Evolutionary conservation across 2,113 vertebrate species (phyloP).

Genomic region (Indri indri): DNA sequence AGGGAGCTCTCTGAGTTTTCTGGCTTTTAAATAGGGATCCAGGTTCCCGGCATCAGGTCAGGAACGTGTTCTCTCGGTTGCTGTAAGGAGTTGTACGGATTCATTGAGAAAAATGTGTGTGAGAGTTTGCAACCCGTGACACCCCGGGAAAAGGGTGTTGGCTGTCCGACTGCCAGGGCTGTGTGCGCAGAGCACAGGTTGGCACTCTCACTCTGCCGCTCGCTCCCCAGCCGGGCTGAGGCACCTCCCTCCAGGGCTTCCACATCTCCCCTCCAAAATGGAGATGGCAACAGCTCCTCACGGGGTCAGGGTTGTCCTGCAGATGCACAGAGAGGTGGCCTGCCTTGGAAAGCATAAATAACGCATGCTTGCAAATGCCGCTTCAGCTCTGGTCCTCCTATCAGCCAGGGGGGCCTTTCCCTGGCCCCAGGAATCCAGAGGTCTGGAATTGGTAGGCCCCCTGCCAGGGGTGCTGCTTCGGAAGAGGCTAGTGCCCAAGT

Average conservation of each 20-base stretch:
- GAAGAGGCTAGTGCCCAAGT: neutral
- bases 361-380: neutral
- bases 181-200: too few species aligned
- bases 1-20: neutral
- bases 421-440: neutral
- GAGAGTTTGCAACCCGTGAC: neutral
- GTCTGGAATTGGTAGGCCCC: neutral
- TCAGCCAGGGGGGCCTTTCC: neutral
- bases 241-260: neutral
- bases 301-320: neutral
- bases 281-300: rapidly evolving
- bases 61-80: neutral
- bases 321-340: neutral
- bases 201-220: neutral
- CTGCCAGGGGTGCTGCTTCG: neutral
- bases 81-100: too few species aligned
- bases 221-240: too few species aligned
- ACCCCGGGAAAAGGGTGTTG: too few species aligned
- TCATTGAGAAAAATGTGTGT: neutral
- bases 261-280: rapidly evolving
- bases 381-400: neutral
- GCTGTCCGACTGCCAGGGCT: neutral
- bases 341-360: neutral
- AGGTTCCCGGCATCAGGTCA: neutral
- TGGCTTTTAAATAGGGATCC: neutral